Base-by-base conservation (phyloP, 2,797 vertebrate species). In the Leptoclinus maculatus region DNA sequence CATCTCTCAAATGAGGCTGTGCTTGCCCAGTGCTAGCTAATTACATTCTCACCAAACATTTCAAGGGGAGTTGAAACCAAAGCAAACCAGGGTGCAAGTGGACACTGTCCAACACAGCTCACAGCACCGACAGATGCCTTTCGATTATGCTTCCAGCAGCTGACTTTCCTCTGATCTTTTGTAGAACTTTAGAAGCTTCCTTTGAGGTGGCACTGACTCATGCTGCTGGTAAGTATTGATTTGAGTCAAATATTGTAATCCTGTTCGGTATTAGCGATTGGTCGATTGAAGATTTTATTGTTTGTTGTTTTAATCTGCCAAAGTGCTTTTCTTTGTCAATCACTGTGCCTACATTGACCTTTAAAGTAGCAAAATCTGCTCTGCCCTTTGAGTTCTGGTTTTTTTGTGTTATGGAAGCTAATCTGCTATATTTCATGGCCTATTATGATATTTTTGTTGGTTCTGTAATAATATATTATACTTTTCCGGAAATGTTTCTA, bases 41-140 rank as follows among this genome's bases (percentile, higher is more conserved):
- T 94, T 93, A 94, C 82, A 82, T 83, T 90, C 90, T 89, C 91
- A 90, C 87, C 83, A 78, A 88, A 87, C 81, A 82, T 90, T 86
- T 90, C 77, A 80, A 83, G 82, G 75, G 76, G 80, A 88, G 68
- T 80, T 78, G 51, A 74, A 85, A 89, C 60, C 74, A 78, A 85
- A 87, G 81, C 83, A 66, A 72, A 79, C 64, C 69, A n/a, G 79
- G 57, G 78, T 43, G 85, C 78, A 78, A 49, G 87, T 83, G 80
- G 84, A 83, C 57, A 7, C 60, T 3, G 25, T 74, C 87, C 88
- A 89, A 76, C 76, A 32, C 86, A 4, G 66, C 74, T 57, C 16
- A 9, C 73, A 57, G 76, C 25, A 56, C 59, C 29, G 59, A 81
- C 87, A 84, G 84, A 87, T 79, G 85, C 82, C 81, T 74, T 84